phyloP scores from a whole-genome alignment of 1,140 invertebrate genomes.

The Drosophila kikkawai region DNA sequence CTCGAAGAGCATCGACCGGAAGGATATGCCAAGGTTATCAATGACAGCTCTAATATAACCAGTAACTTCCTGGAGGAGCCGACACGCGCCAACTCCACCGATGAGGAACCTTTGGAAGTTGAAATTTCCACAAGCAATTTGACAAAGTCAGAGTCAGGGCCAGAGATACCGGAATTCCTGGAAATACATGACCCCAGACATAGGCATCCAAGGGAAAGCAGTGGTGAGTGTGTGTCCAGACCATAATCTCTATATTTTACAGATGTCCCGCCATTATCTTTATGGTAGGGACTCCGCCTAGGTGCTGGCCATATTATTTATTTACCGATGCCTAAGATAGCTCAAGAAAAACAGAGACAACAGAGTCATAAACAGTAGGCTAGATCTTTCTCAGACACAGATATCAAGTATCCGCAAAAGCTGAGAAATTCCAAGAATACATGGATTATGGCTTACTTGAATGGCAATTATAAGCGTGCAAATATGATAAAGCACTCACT shows the following conservation, averaged over 20 bases:
- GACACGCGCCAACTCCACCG: slow-evolving; percentile 3
- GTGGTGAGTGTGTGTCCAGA: slow-evolving; percentile 46
- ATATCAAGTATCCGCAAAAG: slow-evolving; percentile 2
- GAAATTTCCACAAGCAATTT: slow-evolving; percentile 33
- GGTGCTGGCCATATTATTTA: slow-evolving; percentile 2
- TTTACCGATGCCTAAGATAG: slow-evolving; percentile 12
- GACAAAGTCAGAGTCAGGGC: background rate
- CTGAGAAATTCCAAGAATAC: background rate
- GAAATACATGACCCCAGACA: slow-evolving; percentile 87
- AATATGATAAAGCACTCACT: background rate
- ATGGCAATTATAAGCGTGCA: slow-evolving; percentile 41
- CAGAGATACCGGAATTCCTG: slow-evolving; percentile 79
- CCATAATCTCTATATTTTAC: background rate
- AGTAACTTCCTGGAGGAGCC: slow-evolving; percentile 19
- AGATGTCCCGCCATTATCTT: slow-evolving; percentile 9
- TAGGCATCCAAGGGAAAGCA: slow-evolving; percentile 85
- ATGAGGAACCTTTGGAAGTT: slow-evolving; percentile 45
- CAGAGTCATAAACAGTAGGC: slow-evolving; percentile 25
- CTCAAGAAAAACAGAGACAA: slow-evolving; percentile 13
- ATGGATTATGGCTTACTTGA: slow-evolving; percentile 17
- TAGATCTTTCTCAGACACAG: background rate
- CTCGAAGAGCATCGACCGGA: slow-evolving; percentile 86
- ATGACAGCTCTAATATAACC: background rate
- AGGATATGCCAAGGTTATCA: slow-evolving; percentile 61
- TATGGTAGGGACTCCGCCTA: slow-evolving; percentile 1